Evolutionary conservation across 1,140 invertebrate genomes (phyloP).

Genomic region (Neelides sp.): DNA sequence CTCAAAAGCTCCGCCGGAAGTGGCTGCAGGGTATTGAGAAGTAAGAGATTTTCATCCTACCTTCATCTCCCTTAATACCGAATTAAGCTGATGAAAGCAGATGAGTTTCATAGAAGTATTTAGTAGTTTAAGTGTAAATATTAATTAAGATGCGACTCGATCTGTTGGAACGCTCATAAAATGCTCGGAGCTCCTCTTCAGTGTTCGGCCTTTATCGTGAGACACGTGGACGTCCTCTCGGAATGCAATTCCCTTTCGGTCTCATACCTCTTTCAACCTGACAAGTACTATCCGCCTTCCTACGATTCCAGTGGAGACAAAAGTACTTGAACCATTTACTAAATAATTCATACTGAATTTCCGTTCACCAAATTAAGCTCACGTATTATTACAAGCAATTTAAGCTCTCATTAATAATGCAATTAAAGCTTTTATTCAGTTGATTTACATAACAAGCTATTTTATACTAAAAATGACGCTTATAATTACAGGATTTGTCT

Average conservation of each 20-base stretch:
- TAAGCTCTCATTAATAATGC: neutral
- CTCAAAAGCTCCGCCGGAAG: conserved; percentile 38
- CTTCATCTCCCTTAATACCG: neutral
- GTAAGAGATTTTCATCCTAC: conserved; percentile 11
- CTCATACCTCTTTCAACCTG: conserved; percentile 77
- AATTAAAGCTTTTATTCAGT: no score
- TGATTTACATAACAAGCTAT: no score
- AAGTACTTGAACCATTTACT: conserved; percentile 37
- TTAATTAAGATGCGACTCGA: conserved; percentile 53
- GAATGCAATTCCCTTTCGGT: conserved; percentile 63
- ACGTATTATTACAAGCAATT: neutral
- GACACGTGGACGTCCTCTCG: conserved; percentile 48
- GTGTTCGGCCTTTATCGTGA: conserved; percentile 66
- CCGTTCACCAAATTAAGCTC: neutral
- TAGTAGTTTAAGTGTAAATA: conserved; percentile 1
- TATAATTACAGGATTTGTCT: no score
- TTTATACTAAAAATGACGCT: no score
- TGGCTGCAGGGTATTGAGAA: conserved; percentile 21
- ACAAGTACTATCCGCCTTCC: conserved; percentile 79
- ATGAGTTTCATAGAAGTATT: neutral
- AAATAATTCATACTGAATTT: conserved; percentile 1
- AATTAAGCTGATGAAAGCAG: neutral
- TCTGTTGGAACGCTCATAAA: conserved; percentile 90
- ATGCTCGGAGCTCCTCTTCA: conserved; percentile 77
- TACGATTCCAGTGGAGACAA: conserved; percentile 85